Base-by-base conservation (phyloP, 1,140 invertebrate species). In the Mya arenaria region DNA sequence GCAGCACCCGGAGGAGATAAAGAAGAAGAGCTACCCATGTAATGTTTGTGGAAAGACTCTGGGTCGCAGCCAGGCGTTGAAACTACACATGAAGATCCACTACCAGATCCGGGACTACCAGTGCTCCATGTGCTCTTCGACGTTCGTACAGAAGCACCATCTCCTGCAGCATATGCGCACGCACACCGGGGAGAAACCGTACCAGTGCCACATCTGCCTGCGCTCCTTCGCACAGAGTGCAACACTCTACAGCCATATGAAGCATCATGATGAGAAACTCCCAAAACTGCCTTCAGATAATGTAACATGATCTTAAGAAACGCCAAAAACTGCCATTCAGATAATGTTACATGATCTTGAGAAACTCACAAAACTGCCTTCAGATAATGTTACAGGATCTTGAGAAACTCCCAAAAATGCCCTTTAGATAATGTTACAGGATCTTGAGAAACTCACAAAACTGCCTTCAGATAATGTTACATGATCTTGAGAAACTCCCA, bases 191-290 rank as follows among this genome's bases (percentile, higher is more conserved):
- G 86, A 88, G 65, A 83, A 84, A 63, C 89, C 85, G 13, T 89
- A 89, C 52, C 82, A 83, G 44, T 90, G 87, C 84, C 97, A 97
- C 89, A 95, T 97, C 91, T 98, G 97, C 91, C 97, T 97, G 8
- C 96, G 96, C 56, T 95, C 96, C 90, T 98, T 98, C 91, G 74
- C 75, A 1, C 83, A 86, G 17, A 83, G 63, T 52, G 77, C 81
- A 3, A 85, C 80, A 0, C 52, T 87, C 25, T 83, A 85, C 55
- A 83, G 75, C 37, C 86, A 87, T 44, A 80, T 80, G 77, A 80
- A 71, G 32, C 77, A 80, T 48, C 77, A 80, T 68, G 69, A n/a
- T n/a, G n/a, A n/a, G n/a, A n/a, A n/a, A n/a, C n/a, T n/a, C n/a
- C n/a, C 10, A 60, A n/a, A n/a, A n/a, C n/a, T n/a, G n/a, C n/a